Evolutionary conservation across 2,113 vertebrate genomes (phyloP), one percentile per base, ranked within the genome.

Genomic region (Chloebia gouldiae): DNA sequence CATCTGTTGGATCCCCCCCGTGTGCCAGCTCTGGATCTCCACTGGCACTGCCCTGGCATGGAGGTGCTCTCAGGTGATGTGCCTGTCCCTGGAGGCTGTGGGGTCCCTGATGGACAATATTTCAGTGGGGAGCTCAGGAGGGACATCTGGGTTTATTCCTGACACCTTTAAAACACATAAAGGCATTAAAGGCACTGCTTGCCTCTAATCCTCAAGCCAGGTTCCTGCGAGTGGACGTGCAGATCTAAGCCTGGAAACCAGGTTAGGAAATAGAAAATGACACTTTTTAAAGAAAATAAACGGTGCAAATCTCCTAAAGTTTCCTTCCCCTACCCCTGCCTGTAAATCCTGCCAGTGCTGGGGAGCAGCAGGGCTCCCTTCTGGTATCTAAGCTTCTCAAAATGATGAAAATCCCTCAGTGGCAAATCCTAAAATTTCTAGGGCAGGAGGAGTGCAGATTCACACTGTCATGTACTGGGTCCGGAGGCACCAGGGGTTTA

Each of bases 371-470:
- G 73, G 70, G 50, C 75, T 92, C 84, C 83, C 54, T 30, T 64
- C 61, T 0, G 0, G 4, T 47, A 59, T 23, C 76, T 73, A 27
- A 95, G 70, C 86, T 49, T 21, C 83, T 91, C 88, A 90, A 64
- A 82, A 37, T 86, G 17, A 66, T 35, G 33, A 68, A 91, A 92
- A 91, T 92, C 94, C 88, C 81, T 87, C 84, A 9, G 57, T 50
- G 80, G 53, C 80, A 98, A 79, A 97, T 95, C 79, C 45, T 81
- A 54, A 95, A 90, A 90, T 96, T 50, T 47, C 4, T 71, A 70
- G 75, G 72, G 49, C 28, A 9, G 69, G 85, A 23, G 40, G 51
- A 88, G 61, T 88, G 96, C 94, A 93, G 69, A 91, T 72, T 63
- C 4, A 0, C 57, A 4, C 40, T 88, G 71, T 81, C 57, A 0